Conservation (phyloP, 2,797 vertebrate species). For the Heliangelus exortis region DNA sequence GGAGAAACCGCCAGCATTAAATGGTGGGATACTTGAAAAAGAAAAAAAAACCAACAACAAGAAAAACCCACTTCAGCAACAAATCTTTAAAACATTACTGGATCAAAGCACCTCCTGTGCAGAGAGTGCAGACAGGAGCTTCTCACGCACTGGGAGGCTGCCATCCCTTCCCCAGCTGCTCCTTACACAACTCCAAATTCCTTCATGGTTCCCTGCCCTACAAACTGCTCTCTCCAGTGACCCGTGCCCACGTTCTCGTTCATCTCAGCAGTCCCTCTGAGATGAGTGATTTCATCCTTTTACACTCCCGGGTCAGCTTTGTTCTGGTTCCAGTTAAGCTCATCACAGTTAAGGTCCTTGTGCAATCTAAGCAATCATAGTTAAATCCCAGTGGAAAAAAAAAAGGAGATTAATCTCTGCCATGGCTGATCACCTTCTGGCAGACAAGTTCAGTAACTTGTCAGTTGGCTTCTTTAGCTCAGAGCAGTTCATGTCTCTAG, state of each 20-base stretch:
- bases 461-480: constrained; percentile 13
- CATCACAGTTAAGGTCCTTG: constrained; percentile 10
- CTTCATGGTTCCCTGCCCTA: constrained; percentile 29
- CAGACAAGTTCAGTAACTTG: constrained; percentile 6
- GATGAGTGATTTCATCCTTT: constrained; percentile 35
- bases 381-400: constrained; percentile 6
- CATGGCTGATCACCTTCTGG: constrained; percentile 15
- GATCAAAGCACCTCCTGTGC: constrained; percentile 19
- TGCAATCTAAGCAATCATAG: constrained; percentile 34
- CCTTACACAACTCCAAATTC: neutral
- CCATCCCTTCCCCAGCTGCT: neutral
- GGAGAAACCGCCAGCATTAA: neutral
- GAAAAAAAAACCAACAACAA: neutral
- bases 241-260: constrained; percentile 23
- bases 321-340: constrained; percentile 58
- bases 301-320: constrained; percentile 19
- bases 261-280: neutral
- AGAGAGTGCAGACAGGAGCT: neutral
- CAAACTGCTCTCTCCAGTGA: constrained; percentile 33
- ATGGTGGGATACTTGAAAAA: neutral
- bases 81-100: neutral
- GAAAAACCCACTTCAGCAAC: neutral
- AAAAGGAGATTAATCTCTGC: constrained; percentile 4
- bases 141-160: neutral
- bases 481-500: neutral